Conservation (phyloP, 2,797 vertebrate genomes). For the Petrocephalus sullivani region DNA sequence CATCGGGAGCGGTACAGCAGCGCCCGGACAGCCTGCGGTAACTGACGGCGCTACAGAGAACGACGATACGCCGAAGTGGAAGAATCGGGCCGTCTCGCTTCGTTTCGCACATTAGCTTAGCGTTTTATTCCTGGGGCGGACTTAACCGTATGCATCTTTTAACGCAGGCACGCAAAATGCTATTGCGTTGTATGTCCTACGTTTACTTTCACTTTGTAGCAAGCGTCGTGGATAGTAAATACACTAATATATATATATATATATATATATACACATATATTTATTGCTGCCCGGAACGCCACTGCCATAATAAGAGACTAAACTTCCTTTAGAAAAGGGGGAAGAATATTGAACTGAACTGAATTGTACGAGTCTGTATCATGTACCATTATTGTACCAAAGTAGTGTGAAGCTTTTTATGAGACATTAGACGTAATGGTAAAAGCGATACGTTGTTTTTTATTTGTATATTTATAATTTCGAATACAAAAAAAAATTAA, state of each 20-base stretch:
- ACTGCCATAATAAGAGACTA: neutral
- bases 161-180: neutral
- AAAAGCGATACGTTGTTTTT: neutral
- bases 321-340: neutral
- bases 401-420: neutral
- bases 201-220: neutral
- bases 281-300: neutral
- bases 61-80: neutral
- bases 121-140: neutral
- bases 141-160: neutral
- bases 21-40: neutral
- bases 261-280: too few relatives aligned
- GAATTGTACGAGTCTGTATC: neutral
- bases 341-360: neutral
- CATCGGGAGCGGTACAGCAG: neutral
- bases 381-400: neutral
- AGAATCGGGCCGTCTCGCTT: neutral
- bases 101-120: neutral
- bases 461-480: neutral
- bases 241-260: neutral
- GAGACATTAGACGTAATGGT: neutral
- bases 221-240: neutral
- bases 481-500: neutral
- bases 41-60: too few relatives aligned
- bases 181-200: neutral